These are phyloP conservation scores for Symphodus melops DNA, from an alignment of 2,113 vertebrate species.

Conservation along the genomic window DNA sequence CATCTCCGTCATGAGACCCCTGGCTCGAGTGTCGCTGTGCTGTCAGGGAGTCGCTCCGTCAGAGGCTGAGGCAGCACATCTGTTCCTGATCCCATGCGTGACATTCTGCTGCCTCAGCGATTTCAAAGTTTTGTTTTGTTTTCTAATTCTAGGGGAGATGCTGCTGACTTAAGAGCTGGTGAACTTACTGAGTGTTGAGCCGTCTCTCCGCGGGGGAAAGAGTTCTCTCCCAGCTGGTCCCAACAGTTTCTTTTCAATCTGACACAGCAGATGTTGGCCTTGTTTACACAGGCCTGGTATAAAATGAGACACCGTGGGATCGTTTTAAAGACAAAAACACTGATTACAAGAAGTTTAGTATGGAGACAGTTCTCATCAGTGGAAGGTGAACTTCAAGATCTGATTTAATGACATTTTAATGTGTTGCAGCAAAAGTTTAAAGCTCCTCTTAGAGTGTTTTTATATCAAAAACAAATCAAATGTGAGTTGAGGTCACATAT, in stretches of 20 bases:
- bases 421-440: not conserved
- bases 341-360: not conserved
- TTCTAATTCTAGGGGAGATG: constrained; percentile 56
- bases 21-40: constrained; percentile 34
- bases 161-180: constrained; percentile 58
- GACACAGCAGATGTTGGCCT: constrained; percentile 14
- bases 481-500: no score
- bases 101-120: constrained; percentile 66
- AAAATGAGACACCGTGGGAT: constrained; percentile 7
- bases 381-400: not conserved
- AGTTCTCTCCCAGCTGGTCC: constrained; percentile 28
- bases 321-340: not conserved
- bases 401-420: not conserved
- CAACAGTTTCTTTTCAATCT: constrained; percentile 6
- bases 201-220: not conserved
- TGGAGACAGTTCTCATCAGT: not conserved
- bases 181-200: constrained; percentile 32
- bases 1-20: constrained; percentile 33
- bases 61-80: constrained; percentile 53
- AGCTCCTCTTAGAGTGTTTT: not conserved
- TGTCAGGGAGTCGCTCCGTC: constrained; percentile 44
- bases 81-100: constrained; percentile 61
- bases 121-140: constrained; percentile 62
- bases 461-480: no score
- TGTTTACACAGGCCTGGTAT: constrained; percentile 12